Evolutionary conservation across 2,113 vertebrate species (phyloP).

Genomic region (Regulus satrapa): DNA sequence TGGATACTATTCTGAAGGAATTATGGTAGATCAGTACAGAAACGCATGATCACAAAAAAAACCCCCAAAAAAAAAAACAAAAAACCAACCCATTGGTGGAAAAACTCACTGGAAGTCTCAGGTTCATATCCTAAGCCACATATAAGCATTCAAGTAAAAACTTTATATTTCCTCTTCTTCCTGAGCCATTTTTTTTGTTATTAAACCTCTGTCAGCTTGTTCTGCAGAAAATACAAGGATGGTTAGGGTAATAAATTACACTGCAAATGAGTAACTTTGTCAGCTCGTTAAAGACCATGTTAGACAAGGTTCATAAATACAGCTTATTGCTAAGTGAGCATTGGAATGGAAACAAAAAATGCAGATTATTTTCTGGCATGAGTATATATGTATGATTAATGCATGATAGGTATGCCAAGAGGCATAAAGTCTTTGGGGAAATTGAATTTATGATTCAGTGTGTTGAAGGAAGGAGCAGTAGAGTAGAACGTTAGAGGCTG

Average conservation of each 20-base stretch:
- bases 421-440: background rate
- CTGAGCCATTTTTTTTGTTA: background rate
- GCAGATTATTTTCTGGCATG: background rate
- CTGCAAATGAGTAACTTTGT: background rate
- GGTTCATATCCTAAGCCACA: background rate
- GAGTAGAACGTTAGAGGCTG: background rate
- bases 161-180: background rate
- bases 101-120: background rate
- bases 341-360: background rate
- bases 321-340: background rate
- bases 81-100: background rate
- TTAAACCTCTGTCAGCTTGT: background rate
- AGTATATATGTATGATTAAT: fast-evolving
- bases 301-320: background rate
- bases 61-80: background rate
- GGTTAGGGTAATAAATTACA: background rate
- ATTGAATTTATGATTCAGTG: background rate
- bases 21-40: background rate
- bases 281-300: background rate
- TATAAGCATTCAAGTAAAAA: background rate
- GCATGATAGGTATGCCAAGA: too few species aligned
- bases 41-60: background rate
- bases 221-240: background rate
- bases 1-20: background rate
- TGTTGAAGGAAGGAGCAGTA: background rate